Percentiles rank a stretch among this genome's conserved stretches.
Evolutionary conservation across 2,888 invertebrate species (phyloP).

Genomic region (Ferdinandea cuprea): DNA sequence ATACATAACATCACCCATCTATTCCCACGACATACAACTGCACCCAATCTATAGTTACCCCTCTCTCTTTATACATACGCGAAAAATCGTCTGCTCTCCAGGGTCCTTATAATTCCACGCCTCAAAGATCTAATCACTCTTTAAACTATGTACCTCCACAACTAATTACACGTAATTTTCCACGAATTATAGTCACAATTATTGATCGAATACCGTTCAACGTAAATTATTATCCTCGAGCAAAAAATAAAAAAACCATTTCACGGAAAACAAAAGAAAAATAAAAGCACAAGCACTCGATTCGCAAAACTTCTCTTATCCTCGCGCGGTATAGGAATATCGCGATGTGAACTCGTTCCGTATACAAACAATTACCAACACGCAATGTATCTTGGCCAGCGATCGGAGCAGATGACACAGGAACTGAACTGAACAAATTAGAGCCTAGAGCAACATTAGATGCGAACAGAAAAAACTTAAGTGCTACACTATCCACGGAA

Average conservation of each 20-base stretch:
- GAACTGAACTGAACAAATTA: conserved; percentile 40
- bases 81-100: conserved; percentile 22
- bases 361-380: conserved; percentile 63
- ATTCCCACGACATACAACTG: conserved; percentile 23
- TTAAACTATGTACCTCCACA: conserved; percentile 12
- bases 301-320: conserved; percentile 10
- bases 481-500: conserved; percentile 47
- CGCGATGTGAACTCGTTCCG: conserved; percentile 45
- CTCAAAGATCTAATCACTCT: conserved; percentile 27
- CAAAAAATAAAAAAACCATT: conserved; percentile 38
- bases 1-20: no score
- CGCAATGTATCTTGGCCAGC: conserved; percentile 61
- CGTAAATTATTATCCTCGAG: conserved; percentile 59
- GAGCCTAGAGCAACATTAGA: conserved; percentile 50
- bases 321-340: no score
- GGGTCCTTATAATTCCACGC: conserved; percentile 8
- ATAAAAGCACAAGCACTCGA: neutral
- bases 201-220: conserved; percentile 72
- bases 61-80: conserved; percentile 14
- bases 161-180: conserved; percentile 64
- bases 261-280: conserved; percentile 14
- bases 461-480: conserved; percentile 31
- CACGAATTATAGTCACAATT: conserved; percentile 65
- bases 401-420: conserved; percentile 67
- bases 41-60: conserved; percentile 1